A percentile compares a stretch with the other conserved stretches of the same genome.
These are phyloP conservation scores for Psittacus erithacus DNA, from an alignment of 2,113 vertebrate species.

Conservation along the genomic window DNA sequence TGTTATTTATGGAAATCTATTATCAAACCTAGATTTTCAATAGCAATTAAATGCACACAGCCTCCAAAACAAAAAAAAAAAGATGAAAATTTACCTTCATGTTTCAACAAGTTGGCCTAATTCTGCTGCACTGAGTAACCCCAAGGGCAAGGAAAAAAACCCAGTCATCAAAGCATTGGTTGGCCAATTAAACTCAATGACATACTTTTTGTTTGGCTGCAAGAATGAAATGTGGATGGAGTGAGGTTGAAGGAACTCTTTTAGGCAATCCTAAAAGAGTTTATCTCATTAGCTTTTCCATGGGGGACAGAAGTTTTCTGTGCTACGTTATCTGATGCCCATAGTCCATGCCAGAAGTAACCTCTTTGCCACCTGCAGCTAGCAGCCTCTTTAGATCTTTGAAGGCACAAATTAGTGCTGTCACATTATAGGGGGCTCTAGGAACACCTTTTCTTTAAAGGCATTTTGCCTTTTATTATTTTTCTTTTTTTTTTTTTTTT, in stretches of 20 bases:
- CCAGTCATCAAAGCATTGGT: not conserved
- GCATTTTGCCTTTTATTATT: not conserved
- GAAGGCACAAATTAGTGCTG: slow-evolving; percentile 50
- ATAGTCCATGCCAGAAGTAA: slow-evolving; percentile 21
- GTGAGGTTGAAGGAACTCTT: slow-evolving; percentile 22
- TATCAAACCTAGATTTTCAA: not conserved
- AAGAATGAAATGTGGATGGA: not conserved
- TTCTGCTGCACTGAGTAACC: not conserved
- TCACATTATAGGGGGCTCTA: not conserved
- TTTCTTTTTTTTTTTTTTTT: not conserved
- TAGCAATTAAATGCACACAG: not conserved
- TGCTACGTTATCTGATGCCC: slow-evolving; percentile 14
- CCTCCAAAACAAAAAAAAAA: not conserved
- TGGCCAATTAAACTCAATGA: slow-evolving; percentile 31
- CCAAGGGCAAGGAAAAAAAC: not conserved
- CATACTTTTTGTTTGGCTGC: slow-evolving; percentile 2
- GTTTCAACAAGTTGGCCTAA: not conserved
- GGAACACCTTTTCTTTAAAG: slow-evolving; percentile 51
- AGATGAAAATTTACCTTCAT: not conserved
- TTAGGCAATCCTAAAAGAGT: slow-evolving; percentile 13
- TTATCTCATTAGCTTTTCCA: slow-evolving; percentile 68
- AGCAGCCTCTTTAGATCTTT: slow-evolving; percentile 15
- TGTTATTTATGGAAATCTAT: not conserved
- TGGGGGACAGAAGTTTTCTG: slow-evolving; percentile 21
- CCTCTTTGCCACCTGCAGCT: slow-evolving; percentile 31